Evolutionary conservation across 2,888 invertebrate genomes (phyloP), one percentile per base, ranked within the genome.

Genomic region (Rotaria macrura): DNA sequence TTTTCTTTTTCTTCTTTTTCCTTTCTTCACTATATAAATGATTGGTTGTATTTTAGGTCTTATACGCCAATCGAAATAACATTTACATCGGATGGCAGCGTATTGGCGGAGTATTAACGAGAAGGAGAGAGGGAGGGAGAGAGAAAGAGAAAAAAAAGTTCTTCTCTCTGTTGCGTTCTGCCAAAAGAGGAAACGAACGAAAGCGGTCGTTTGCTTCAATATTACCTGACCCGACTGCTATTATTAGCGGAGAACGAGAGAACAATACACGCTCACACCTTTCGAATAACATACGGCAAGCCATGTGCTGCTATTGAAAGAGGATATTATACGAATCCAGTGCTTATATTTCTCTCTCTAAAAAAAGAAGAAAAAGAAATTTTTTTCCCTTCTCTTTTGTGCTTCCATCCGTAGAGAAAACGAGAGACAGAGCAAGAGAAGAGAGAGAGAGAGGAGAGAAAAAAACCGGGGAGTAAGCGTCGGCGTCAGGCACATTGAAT

Each of bases 101-200:
- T 65, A 65, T 65, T 65, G 65, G 65, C 65, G 65, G 65, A 34
- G 65, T 65, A 34, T n/a, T n/a, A n/a, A n/a, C n/a, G n/a, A 29
- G 29, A 29, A 14, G 29, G n/a, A 57, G n/a, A 57, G 43, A 43
- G 10, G 5, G 43, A 43, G 43, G 10, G 43, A 43, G 43, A 43
- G 43, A 43, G 43, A 49, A 2, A 49, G 49, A 49, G 14, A 49
- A 17, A 49, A 49, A 65, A 29, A 17, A 34, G 6, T 65, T 34
- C 43, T 54, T 84, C 23, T 84, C 47, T 34, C 34, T 20, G 65
- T 65, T 65, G 20, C 20, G 65, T 65, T 65, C 65, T 65, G 65
- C 65, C 29, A 65, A 85, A 84, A 43, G 84, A 72, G 40, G 65
- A 84, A 20, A 84, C 85, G 72, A 85, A 65, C 65, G 65, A 65